These are phyloP conservation scores for Echinarachnius parma DNA, from an alignment of 53 echinoderm and acorn worm genomes.

Conservation along the genomic window DNA sequence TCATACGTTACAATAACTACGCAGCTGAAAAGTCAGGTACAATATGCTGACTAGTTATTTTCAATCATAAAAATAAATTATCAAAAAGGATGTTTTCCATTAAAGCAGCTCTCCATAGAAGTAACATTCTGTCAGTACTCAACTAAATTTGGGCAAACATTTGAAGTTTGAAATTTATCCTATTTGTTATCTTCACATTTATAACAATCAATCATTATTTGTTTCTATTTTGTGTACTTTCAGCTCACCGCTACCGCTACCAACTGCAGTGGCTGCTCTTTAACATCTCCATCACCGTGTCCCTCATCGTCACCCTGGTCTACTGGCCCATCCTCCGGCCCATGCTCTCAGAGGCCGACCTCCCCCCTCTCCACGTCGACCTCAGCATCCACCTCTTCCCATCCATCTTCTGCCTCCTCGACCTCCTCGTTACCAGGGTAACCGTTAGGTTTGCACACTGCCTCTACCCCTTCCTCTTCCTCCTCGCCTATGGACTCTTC, in stretches of 20 bases:
- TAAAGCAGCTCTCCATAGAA: too few relatives aligned
- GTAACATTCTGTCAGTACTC: too few relatives aligned
- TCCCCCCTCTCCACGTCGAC: constrained; percentile 50
- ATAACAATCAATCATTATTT: too few relatives aligned
- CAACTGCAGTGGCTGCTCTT: constrained; percentile 58
- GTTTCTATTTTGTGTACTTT: neutral
- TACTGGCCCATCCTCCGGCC: constrained; percentile 64
- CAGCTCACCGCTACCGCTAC: constrained; percentile 17
- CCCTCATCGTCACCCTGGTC: constrained; percentile 62
- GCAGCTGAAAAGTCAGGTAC: too few relatives aligned
- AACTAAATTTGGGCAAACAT: too few relatives aligned
- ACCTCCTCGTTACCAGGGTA: constrained; percentile 55
- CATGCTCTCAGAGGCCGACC: neutral
- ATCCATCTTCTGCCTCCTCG: constrained; percentile 47
- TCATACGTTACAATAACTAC: too few relatives aligned
- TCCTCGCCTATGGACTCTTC: constrained; percentile 38
- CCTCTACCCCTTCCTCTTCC: constrained; percentile 50
- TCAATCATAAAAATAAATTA: too few relatives aligned
- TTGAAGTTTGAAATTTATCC: too few relatives aligned
- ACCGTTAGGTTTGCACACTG: constrained; percentile 50
- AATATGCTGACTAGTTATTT: too few relatives aligned
- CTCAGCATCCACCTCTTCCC: constrained; percentile 63
- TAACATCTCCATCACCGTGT: constrained; percentile 51
- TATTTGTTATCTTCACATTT: too few relatives aligned
- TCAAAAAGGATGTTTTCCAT: too few relatives aligned